A percentile compares a stretch with the other conserved stretches of the same genome.
Evolutionary conservation across 2,888 invertebrate genomes (phyloP).

Genomic region (Sipha maydis): DNA sequence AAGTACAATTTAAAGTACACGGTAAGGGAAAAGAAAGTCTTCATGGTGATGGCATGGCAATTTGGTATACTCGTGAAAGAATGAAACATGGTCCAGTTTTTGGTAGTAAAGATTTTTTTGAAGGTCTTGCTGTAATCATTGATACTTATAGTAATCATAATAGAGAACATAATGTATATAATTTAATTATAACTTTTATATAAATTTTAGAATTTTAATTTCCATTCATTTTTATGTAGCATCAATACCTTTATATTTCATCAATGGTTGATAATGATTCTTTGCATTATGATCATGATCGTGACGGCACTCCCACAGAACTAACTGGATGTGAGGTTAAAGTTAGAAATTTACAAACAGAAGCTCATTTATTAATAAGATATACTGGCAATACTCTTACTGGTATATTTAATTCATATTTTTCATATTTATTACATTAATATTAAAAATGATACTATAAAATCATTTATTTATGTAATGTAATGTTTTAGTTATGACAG

Average conservation of each 20-base stretch:
- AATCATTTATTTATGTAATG: slow-evolving; percentile 63
- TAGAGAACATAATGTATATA: slow-evolving; percentile 92
- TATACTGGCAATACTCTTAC: slow-evolving; percentile 91
- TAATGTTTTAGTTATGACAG: slow-evolving; percentile 80
- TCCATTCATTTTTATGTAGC: slow-evolving; percentile 72
- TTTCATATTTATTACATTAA: background rate
- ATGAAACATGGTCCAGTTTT: slow-evolving; percentile 89
- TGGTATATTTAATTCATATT: slow-evolving; percentile 69
- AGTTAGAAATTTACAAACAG: slow-evolving; percentile 89
- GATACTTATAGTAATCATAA: slow-evolving; percentile 99
- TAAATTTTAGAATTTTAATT: background rate
- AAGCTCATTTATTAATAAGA: slow-evolving; percentile 88
- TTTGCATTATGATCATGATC: slow-evolving; percentile 95
- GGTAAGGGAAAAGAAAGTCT: slow-evolving; percentile 89
- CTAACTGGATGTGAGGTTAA: slow-evolving; percentile 96
- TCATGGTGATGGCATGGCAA: slow-evolving; percentile 96
- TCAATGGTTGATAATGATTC: slow-evolving; percentile 98
- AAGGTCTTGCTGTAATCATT: slow-evolving; percentile 88
- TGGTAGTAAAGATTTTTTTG: slow-evolving; percentile 92
- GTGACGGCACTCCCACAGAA: slow-evolving; percentile 98
- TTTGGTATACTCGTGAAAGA: slow-evolving; percentile 91
- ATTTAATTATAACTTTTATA: background rate
- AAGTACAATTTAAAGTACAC: slow-evolving; percentile 95
- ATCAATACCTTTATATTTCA: slow-evolving; percentile 97
- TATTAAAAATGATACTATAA: background rate